Base-by-base conservation (phyloP, 2,888 invertebrate species). In the Lasius fuliginosus region DNA sequence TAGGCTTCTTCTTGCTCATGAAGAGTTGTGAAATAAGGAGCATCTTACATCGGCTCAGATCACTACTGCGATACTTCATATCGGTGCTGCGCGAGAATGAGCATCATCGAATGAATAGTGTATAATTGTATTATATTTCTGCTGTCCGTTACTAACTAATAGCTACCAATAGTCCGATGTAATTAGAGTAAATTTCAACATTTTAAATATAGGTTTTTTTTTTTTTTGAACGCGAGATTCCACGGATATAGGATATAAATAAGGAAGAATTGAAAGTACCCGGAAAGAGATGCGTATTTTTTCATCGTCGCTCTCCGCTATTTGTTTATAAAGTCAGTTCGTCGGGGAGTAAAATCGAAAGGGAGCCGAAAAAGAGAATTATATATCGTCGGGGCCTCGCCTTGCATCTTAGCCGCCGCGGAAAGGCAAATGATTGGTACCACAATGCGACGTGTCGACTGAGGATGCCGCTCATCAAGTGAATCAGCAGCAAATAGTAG, bases 401-500 rank as follows among this genome's bases (percentile, higher is more conserved):
- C 33, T 71, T 71, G 71, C 71, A 60, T 71, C 73, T 81, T 60
- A 46, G 84, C 86, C 84, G 86, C 84, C 84, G 82, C 30, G 84
- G 84, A 84, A 64, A 85, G 85, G 76, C 90, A 85, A 89, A 88
- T 90, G 90, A 90, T 86, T 89, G 87, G 82, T 82, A 69, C 58
- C 86, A 87, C 89, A 88, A 89, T 86, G 81, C 69, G 65, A 71
- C 79, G 74, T 89, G 88, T 90, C 90, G 84, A 56, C 40, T 79
- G 82, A 89, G 87, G 90, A 90, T 90, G 87, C 83, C 86, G 88
- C 92, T 93, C 93, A 92, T 93, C 93, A 93, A 90, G 88, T 93
- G 93, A 94, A 93, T 93, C 92, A 90, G 82, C 86, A 90, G 91
- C 91, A 92, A 94, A 92, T 92, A 91, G 92, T 92, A 92, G 92